Conservation (phyloP, 2,888 invertebrate genomes). For the Hypsopygia costalis region DNA sequence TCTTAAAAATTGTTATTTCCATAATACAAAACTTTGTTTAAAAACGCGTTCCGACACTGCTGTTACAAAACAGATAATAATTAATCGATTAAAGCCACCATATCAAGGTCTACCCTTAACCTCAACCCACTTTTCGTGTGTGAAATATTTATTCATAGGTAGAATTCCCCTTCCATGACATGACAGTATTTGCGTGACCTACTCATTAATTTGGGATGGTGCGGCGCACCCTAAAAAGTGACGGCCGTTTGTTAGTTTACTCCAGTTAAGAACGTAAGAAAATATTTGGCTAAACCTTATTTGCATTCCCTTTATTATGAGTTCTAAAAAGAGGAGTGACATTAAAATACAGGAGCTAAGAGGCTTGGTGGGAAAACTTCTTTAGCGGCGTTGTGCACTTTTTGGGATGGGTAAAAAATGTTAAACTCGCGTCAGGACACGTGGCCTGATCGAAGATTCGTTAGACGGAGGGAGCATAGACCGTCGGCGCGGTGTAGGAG, state of each 20-base stretch:
- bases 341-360: too few relatives aligned
- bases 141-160: constrained; percentile 17
- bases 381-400: too few relatives aligned
- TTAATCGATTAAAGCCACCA: background rate
- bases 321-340: background rate
- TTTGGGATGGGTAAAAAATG: too few relatives aligned
- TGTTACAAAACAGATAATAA: too few relatives aligned
- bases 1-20: too few relatives aligned
- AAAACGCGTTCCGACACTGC: too few relatives aligned
- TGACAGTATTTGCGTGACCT: constrained; percentile 38
- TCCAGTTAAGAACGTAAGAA: constrained; percentile 15
- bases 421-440: too few relatives aligned
- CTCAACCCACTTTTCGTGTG: constrained; percentile 1
- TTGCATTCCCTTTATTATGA: background rate
- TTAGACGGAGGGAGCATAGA: too few relatives aligned
- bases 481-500: too few relatives aligned
- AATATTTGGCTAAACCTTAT: background rate
- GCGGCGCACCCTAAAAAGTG: constrained; percentile 23
- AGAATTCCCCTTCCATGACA: constrained; percentile 23
- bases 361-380: too few relatives aligned
- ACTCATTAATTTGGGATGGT: constrained; percentile 37
- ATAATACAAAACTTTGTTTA: too few relatives aligned
- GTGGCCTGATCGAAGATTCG: too few relatives aligned
- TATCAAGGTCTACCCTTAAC: constrained; percentile 6
- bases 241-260: constrained; percentile 25